Evolutionary conservation across 1,140 invertebrate species (phyloP).

Genomic region (Metaphire vulgaris): DNA sequence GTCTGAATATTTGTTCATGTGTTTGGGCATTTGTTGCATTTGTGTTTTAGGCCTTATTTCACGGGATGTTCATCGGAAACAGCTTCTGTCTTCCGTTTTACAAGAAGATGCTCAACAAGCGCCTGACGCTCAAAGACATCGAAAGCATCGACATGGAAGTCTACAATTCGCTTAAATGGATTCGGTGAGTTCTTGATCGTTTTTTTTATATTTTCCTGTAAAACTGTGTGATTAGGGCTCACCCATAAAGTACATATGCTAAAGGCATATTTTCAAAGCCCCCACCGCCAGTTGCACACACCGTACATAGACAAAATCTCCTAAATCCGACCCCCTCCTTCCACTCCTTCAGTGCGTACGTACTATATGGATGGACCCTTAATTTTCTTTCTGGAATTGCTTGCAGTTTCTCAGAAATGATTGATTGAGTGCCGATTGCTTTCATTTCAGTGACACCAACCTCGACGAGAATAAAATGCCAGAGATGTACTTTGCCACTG

Average conservation of each 20-base stretch:
- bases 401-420: no score
- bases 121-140: constrained; percentile 94
- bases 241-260: neutral
- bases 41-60: constrained; percentile 74
- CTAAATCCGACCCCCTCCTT: constrained; percentile 75
- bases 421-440: no score
- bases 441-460: no score
- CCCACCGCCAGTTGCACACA: no score
- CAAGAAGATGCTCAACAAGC: constrained; percentile 97
- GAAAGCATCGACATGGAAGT: constrained; percentile 98
- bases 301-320: neutral
- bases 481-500: no score
- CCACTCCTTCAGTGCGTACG: constrained; percentile 93
- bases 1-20: no score
- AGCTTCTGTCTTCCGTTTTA: constrained; percentile 99
- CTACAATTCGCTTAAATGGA: constrained; percentile 87
- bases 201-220: neutral
- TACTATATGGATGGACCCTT: no score
- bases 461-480: constrained; percentile 87
- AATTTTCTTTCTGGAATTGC: no score
- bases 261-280: no score
- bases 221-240: neutral
- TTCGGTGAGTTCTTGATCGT: constrained; percentile 50
- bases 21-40: no score
- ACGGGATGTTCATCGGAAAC: constrained; percentile 97